Evolutionary conservation across 2,113 vertebrate genomes (phyloP).

Genomic region (Xiphophorus hellerii): DNA sequence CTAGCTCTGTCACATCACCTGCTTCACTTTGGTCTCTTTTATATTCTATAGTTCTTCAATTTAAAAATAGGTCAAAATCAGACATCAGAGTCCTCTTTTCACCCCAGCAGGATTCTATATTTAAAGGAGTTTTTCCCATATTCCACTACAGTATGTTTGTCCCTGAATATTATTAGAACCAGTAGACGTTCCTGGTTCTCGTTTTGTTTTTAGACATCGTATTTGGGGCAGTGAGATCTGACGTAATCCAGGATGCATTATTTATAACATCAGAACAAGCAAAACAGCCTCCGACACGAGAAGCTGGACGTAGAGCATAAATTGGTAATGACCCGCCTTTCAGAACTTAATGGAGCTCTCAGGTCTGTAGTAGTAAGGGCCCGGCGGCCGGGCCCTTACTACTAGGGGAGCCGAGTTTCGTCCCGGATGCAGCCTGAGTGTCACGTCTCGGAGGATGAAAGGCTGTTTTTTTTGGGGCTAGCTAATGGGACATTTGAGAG

Average conservation of each 20-base stretch:
- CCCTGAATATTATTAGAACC: slow-evolving; percentile 11
- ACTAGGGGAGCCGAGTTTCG: slow-evolving; percentile 40
- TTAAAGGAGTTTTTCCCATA: slow-evolving; percentile 3
- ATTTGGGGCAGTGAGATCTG: slow-evolving; percentile 72
- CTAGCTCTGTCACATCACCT: background rate
- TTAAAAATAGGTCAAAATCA: background rate
- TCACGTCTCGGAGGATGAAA: slow-evolving; percentile 60
- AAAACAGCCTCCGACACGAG: slow-evolving; percentile 55
- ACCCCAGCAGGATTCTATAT: slow-evolving; percentile 1
- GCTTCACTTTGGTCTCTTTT: background rate
- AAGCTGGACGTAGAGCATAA: slow-evolving; percentile 63
- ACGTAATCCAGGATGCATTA: slow-evolving; percentile 78
- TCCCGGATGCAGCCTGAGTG: slow-evolving; percentile 43
- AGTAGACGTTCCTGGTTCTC: slow-evolving; percentile 15
- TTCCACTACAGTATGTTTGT: slow-evolving; percentile 15
- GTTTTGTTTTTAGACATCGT: slow-evolving; percentile 38
- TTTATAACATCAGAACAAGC: slow-evolving; percentile 66
- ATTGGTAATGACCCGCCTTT: slow-evolving; percentile 69
- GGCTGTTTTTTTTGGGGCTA: slow-evolving; percentile 22
- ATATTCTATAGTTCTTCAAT: background rate
- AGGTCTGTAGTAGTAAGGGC: slow-evolving; percentile 58
- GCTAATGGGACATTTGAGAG: slow-evolving; percentile 54
- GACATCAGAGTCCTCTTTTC: background rate
- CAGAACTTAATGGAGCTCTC: slow-evolving; percentile 74
- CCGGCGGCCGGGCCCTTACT: background rate